These are phyloP conservation scores for Ispidina lecontei DNA, from an alignment of 2,797 vertebrate species.

Conservation along the genomic window DNA sequence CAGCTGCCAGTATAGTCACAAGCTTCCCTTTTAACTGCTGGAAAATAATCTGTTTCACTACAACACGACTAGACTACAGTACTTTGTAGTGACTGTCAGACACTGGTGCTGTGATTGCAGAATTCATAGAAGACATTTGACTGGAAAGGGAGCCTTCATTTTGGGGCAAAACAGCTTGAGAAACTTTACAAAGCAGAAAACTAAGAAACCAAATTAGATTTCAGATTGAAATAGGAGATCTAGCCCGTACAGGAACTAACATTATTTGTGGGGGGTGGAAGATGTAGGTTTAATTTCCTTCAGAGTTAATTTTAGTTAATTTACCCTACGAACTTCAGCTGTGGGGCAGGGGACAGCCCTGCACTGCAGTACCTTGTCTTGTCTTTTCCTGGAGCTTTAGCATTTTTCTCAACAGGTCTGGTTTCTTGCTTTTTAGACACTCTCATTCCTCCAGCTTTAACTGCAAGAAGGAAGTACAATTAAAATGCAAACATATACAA, in stretches of 20 bases:
- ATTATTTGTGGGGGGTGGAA: background rate
- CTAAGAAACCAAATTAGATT: background rate
- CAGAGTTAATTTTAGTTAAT: background rate
- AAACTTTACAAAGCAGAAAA: background rate
- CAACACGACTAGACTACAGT: background rate
- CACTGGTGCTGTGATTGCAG: background rate
- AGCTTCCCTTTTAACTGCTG: background rate
- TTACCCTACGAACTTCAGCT: background rate
- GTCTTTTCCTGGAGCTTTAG: constrained; percentile 78
- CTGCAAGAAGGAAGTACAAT: constrained; percentile 72
- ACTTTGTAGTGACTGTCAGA: background rate
- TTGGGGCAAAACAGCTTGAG: background rate
- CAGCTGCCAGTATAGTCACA: background rate
- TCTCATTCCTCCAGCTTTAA: constrained; percentile 90
- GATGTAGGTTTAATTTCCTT: background rate
- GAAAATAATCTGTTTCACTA: background rate
- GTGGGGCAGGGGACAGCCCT: background rate
- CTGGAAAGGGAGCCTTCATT: background rate
- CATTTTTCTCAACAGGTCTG: constrained; percentile 79
- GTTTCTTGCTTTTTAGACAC: constrained; percentile 88
- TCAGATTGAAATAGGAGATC: background rate
- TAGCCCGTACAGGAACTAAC: background rate
- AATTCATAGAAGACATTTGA: background rate
- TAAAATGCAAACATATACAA: background rate
- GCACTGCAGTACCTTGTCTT: constrained; percentile 80